A percentile compares a stretch with the other conserved stretches of the same genome.
Evolutionary conservation across 2,888 invertebrate species (phyloP).

Genomic region (Drosophila anomalata): DNA sequence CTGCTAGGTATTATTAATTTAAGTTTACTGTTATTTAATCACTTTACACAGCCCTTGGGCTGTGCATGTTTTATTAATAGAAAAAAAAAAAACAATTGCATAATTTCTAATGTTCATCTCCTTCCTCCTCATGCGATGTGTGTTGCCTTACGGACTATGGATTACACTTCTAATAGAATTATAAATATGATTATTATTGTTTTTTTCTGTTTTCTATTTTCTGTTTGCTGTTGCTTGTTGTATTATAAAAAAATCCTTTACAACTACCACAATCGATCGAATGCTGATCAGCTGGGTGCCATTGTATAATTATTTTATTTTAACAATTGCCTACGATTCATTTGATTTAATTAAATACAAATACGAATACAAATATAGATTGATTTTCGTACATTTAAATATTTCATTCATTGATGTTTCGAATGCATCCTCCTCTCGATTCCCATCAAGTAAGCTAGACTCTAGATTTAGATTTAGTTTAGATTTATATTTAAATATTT

Average conservation of each 20-base stretch:
- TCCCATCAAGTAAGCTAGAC: conserved; percentile 65
- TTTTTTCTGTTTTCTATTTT: background rate
- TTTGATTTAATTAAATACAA: conserved; percentile 40
- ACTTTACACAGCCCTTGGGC: conserved; percentile 15
- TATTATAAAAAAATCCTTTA: conserved; percentile 43
- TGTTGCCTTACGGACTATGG: conserved; percentile 21
- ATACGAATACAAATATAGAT: conserved; percentile 30
- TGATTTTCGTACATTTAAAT: conserved; percentile 49
- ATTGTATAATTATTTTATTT: conserved; percentile 66
- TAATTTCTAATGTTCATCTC: conserved; percentile 18
- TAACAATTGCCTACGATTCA: conserved; percentile 70
- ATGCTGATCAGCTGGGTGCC: conserved; percentile 33
- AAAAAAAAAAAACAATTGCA: conserved; percentile 29
- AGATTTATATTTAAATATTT: conserved; percentile 58
- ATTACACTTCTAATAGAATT: conserved; percentile 36
- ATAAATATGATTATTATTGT: conserved; percentile 34
- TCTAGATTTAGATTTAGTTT: conserved; percentile 51
- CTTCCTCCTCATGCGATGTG: conserved; percentile 14
- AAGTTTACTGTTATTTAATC: conserved; percentile 34
- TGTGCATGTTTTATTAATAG: conserved; percentile 10
- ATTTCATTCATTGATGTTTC: conserved; percentile 58
- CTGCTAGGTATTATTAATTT: conserved; percentile 6
- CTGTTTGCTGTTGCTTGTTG: background rate
- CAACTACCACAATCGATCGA: background rate
- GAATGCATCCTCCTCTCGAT: too few relatives aligned